Percentiles rank a stretch among this genome's conserved stretches.
phyloP scores from a whole-genome alignment of 1,140 invertebrate species.

The Acromyrmex charruanus region DNA sequence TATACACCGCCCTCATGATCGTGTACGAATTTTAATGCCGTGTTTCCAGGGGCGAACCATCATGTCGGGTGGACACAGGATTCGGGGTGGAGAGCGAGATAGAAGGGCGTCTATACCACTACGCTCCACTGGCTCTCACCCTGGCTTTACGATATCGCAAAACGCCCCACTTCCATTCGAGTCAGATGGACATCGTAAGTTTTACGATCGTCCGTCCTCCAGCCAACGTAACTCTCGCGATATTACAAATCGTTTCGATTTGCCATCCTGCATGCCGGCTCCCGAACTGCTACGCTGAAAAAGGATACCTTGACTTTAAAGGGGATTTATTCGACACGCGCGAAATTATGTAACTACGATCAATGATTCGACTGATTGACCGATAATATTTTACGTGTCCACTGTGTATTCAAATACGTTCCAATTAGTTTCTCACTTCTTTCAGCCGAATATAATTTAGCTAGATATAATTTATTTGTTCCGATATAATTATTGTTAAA shows the following conservation, averaged over 20 bases:
- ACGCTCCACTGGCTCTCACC: constrained; percentile 12
- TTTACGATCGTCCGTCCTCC: constrained; percentile 77
- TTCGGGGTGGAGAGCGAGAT: background rate
- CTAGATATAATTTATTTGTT: constrained; percentile 18
- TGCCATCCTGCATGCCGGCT: constrained; percentile 43
- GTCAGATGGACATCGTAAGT: constrained; percentile 73
- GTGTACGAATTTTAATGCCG: constrained; percentile 80
- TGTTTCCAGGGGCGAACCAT: constrained; percentile 47
- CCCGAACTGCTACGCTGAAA: background rate
- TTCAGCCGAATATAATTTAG: background rate
- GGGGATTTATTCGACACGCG: background rate
- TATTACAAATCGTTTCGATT: constrained; percentile 75
- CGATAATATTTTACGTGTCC: background rate
- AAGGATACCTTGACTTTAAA: background rate
- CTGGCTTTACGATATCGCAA: constrained; percentile 79
- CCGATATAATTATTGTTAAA: constrained; percentile 34
- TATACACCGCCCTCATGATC: constrained; percentile 76
- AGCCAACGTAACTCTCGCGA: constrained; percentile 59
- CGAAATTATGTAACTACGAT: background rate
- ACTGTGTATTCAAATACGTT: background rate
- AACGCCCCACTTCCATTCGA: constrained; percentile 70
- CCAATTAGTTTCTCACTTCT: constrained; percentile 41
- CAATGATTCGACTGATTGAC: background rate
- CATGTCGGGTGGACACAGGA: background rate
- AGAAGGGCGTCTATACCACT: background rate